Conservation (phyloP, 92 coral and sea anemone species). For the Hydrozoanthus gracilis region DNA sequence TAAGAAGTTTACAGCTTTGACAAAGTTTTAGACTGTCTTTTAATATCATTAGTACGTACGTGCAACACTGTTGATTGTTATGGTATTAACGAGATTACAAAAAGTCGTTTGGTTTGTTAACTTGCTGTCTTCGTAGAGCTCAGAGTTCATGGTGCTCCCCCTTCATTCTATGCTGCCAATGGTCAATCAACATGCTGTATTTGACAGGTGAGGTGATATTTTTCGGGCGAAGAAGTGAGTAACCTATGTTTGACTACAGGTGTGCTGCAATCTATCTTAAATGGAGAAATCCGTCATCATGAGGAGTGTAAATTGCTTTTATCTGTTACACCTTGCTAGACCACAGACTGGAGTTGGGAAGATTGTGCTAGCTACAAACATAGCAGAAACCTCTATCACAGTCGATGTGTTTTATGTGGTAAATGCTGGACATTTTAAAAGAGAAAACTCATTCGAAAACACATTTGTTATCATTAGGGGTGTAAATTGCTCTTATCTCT, state of each 20-base stretch:
- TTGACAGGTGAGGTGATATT: constrained; percentile 60
- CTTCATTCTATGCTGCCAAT: constrained; percentile 95
- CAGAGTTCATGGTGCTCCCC: constrained; percentile 72
- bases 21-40: too few relatives aligned
- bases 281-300: neutral
- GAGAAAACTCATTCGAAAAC: constrained; percentile 68
- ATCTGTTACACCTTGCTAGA: constrained; percentile 29
- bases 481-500: neutral
- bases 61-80: too few relatives aligned
- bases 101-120: neutral
- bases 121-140: constrained; percentile 48
- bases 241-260: neutral
- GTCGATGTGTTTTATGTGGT: constrained; percentile 90
- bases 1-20: too few relatives aligned
- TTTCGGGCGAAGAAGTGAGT: neutral
- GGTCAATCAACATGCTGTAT: constrained; percentile 87
- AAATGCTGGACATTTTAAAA: constrained; percentile 88
- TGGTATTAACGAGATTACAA: too few relatives aligned
- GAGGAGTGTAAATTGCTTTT: neutral
- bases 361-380: constrained; percentile 86
- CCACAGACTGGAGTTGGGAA: constrained; percentile 89
- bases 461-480: neutral
- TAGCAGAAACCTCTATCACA: constrained; percentile 85
- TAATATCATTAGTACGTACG: too few relatives aligned
- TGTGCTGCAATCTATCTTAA: neutral